Evolutionary conservation across 2,113 vertebrate species (phyloP).

Genomic region (Scalopus aquaticus): DNA sequence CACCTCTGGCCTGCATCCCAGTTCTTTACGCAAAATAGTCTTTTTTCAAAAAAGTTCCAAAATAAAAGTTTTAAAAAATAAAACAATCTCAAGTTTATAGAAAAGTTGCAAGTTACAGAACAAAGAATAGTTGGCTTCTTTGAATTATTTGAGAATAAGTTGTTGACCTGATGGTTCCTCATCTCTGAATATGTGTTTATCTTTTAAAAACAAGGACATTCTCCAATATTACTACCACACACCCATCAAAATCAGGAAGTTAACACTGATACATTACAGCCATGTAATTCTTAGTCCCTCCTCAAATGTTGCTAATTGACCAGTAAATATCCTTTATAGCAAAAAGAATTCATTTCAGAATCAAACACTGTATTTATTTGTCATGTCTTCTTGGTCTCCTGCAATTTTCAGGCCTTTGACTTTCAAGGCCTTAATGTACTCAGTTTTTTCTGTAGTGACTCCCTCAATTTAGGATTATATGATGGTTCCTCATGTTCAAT

Average conservation of each 20-base stretch:
- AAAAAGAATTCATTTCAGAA: background rate
- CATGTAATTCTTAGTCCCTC: background rate
- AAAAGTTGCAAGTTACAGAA: conserved; percentile 1
- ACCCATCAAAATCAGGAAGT: background rate
- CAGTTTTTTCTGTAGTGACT: conserved; percentile 3
- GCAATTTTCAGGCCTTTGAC: background rate
- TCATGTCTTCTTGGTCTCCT: conserved; percentile 1
- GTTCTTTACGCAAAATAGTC: no score
- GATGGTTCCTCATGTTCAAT: background rate
- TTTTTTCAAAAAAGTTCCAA: no score
- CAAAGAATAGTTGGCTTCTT: background rate
- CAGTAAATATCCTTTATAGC: background rate
- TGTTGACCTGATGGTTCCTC: background rate
- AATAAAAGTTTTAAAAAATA: no score
- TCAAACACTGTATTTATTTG: background rate
- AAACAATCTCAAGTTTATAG: background rate
- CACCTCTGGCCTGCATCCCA: no score
- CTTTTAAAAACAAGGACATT: background rate
- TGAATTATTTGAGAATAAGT: background rate
- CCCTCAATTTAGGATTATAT: background rate
- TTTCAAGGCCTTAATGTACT: background rate
- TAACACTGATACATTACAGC: background rate
- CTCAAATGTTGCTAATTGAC: background rate
- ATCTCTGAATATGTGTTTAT: background rate
- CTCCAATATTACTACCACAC: background rate